phyloP scores from a whole-genome alignment of 2,113 vertebrate genomes.

The Paradisaea rubra region DNA sequence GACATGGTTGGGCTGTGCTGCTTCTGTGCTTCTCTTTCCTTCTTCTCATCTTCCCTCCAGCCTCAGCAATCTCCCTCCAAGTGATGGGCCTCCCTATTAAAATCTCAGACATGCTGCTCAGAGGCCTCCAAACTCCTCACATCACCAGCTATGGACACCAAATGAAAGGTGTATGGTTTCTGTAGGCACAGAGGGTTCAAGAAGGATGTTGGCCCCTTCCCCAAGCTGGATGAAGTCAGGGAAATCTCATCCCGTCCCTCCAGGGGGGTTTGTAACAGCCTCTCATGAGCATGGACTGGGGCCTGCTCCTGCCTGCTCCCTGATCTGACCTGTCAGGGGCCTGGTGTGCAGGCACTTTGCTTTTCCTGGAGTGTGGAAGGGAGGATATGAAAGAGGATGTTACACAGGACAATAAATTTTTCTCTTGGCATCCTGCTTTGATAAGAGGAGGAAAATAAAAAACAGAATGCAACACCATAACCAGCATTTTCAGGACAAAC shows the following conservation, averaged over 20 bases:
- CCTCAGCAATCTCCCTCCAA: background rate
- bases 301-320: background rate
- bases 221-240: background rate
- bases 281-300: background rate
- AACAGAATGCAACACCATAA: background rate
- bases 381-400: constrained; percentile 38
- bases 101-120: accelerated
- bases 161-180: background rate
- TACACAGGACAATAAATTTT: constrained; percentile 9
- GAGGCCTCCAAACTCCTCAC: background rate
- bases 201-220: background rate
- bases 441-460: background rate
- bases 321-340: background rate
- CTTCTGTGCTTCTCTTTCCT: background rate
- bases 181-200: background rate
- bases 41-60: background rate
- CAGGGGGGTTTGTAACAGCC: background rate
- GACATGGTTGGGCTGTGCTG: background rate
- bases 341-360: background rate
- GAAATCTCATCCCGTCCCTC: background rate
- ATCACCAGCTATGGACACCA: background rate
- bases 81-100: accelerated
- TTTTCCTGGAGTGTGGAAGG: background rate
- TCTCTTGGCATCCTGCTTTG: constrained; percentile 10
- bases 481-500: background rate